Evolutionary conservation across 64 coral and sea anemone species (phyloP), one percentile per base, ranked within the genome.

Genomic region (Montipora sp.): DNA sequence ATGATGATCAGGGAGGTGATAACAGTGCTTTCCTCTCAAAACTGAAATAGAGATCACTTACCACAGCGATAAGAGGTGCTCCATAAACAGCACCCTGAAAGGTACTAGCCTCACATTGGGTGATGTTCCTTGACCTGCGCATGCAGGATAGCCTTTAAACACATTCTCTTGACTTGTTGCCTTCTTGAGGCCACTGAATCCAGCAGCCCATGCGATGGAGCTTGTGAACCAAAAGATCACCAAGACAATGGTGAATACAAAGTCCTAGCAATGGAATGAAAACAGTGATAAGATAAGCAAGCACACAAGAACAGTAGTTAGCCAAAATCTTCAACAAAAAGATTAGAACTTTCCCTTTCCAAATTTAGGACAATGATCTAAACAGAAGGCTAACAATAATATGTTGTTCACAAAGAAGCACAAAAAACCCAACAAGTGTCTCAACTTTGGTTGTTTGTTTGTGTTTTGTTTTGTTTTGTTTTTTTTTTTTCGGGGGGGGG

Each of bases 221-320:
- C 83, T 68, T 45, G 98, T 96, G 43, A 99, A 99, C 98, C 98
- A 99, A 22, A 93, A 95, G 18, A 99, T 86, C 48, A 94, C 79
- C 53, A 93, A 47, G 5, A 89, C 23, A 23, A 91, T 70, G 80
- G 88, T 99, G 18, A 96, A 22, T 1, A 94, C 44, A 94, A 99
- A 99, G 76, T 99, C 98, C 98, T 99, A 48, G 16, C 55, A 11
- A 63, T 15, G 14, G 13, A 63, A 14, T 15, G 13, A 63, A 15
- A 63, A 14, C 51, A 55, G 5, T 7, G 9, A 5, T 55, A 55
- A 55, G 51, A 55, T 55, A 55, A 55, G 51, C 5, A 10, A 10
- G 51, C 51, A 7, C 27, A 27, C 0, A 27, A 27, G 27, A 27
- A 27, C 27, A 27, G 27, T 27, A 27, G 27, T 27, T 27, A 27